Percentiles rank a stretch among this genome's conserved stretches.
Conservation (phyloP, 2,113 vertebrate genomes). For the Gallinago media region DNA sequence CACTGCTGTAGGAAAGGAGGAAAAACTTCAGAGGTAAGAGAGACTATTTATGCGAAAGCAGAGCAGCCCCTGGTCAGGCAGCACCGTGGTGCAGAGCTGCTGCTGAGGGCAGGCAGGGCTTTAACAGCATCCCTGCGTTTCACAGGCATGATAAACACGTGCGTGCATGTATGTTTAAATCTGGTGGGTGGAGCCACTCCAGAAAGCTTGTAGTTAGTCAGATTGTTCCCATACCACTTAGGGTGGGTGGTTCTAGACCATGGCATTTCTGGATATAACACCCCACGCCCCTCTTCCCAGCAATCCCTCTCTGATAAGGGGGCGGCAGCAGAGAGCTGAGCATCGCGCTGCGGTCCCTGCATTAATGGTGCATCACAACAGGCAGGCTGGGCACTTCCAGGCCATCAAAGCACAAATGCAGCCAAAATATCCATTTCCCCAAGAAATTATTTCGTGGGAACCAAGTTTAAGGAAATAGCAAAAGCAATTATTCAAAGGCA, state of each 20-base stretch:
- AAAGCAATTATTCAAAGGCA: not conserved
- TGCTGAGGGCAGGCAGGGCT: not conserved
- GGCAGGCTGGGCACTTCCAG: not conserved
- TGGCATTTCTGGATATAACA: rapidly evolving
- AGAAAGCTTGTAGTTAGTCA: rapidly evolving
- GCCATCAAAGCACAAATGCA: not conserved
- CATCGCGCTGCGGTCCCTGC: rapidly evolving
- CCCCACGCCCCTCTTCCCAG: rapidly evolving
- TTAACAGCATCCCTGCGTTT: not conserved
- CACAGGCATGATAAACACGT: rapidly evolving
- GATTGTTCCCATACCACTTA: rapidly evolving
- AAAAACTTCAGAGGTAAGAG: constrained; percentile 67
- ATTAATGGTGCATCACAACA: rapidly evolving
- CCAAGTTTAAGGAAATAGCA: not conserved
- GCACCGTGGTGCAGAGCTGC: rapidly evolving
- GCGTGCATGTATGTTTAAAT: rapidly evolving
- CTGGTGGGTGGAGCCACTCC: rapidly evolving
- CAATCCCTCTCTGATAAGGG: rapidly evolving
- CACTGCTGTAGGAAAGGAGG: constrained; percentile 60
- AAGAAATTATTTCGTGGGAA: not conserved
- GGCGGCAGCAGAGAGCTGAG: not conserved
- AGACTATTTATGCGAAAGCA: constrained; percentile 42
- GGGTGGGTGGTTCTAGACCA: rapidly evolving
- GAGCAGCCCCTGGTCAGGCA: not conserved
- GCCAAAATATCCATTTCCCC: rapidly evolving